These are phyloP conservation scores for Tamandua tetradactyla DNA, from an alignment of 2,797 vertebrate species.

Conservation along the genomic window DNA sequence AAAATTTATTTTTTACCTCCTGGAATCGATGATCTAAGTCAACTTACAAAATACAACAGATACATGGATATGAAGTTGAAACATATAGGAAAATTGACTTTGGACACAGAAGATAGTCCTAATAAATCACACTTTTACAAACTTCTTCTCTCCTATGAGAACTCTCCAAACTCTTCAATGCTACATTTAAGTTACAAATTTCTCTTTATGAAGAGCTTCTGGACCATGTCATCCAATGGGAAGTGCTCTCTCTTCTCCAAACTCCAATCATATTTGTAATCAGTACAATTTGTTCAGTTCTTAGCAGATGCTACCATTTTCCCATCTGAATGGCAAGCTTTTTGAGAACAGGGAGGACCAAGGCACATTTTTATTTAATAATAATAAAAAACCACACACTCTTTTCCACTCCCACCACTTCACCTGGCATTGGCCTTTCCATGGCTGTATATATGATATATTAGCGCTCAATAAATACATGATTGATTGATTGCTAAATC, in stretches of 20 bases:
- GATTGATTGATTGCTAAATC: neutral
- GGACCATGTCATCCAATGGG: neutral
- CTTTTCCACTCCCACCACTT: neutral
- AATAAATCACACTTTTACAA: neutral
- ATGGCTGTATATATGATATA: slow-evolving; percentile 35
- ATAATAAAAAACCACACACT: neutral
- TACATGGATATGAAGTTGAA: neutral
- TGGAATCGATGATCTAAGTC: neutral
- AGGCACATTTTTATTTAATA: neutral
- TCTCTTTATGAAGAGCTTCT: slow-evolving; percentile 10
- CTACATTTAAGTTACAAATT: neutral
- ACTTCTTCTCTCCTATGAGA: neutral
- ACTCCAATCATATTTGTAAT: slow-evolving; percentile 3
- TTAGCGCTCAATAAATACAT: neutral
- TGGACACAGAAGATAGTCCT: neutral
- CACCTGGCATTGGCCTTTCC: neutral
- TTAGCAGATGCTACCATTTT: neutral
- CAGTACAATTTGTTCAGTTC: neutral
- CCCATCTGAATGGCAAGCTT: neutral
- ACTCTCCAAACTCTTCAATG: neutral
- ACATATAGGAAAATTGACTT: neutral
- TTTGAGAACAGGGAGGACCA: neutral
- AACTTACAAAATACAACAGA: neutral
- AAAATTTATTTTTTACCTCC: neutral
- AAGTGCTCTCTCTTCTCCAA: neutral